Percentiles rank a stretch among this genome's conserved stretches.
Evolutionary conservation across 2,113 vertebrate genomes (phyloP).

Genomic region (Brachypteracias leptosomus): DNA sequence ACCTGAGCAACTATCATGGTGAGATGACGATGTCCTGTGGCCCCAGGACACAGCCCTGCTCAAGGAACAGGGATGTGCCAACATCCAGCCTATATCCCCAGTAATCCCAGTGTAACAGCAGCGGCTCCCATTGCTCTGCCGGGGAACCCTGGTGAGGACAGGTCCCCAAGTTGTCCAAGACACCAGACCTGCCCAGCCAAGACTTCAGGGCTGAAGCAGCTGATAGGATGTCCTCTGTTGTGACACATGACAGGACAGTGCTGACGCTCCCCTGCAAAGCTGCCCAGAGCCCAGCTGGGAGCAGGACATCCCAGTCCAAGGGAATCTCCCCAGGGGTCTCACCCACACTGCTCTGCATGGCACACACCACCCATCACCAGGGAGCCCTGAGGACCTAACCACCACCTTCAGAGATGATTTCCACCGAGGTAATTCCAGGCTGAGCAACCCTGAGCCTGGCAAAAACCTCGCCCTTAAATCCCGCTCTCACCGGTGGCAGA

Average conservation of each 20-base stretch:
- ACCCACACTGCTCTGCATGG: background rate
- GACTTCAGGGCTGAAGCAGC: background rate
- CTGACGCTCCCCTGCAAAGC: background rate
- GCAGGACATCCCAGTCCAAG: background rate
- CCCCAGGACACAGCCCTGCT: fast-evolving
- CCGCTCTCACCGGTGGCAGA: background rate
- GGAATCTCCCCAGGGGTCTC: background rate
- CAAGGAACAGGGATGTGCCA: background rate
- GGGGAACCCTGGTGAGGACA: background rate
- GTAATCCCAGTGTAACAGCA: background rate
- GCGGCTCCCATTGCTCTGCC: background rate
- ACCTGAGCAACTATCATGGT: fast-evolving
- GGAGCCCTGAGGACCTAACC: fast-evolving
- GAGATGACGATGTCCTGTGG: background rate
- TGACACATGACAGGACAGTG: background rate
- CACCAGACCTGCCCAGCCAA: background rate
- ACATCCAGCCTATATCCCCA: background rate
- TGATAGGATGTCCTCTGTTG: fast-evolving
- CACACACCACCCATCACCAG: fast-evolving
- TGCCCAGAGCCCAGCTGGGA: background rate
- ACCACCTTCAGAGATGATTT: background rate
- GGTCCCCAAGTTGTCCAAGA: background rate
- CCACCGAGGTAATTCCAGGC: background rate
- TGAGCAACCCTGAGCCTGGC: background rate
- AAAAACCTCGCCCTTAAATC: background rate